These are phyloP conservation scores for Acomys russatus DNA, from an alignment of 2,797 vertebrate species.

Conservation along the genomic window DNA sequence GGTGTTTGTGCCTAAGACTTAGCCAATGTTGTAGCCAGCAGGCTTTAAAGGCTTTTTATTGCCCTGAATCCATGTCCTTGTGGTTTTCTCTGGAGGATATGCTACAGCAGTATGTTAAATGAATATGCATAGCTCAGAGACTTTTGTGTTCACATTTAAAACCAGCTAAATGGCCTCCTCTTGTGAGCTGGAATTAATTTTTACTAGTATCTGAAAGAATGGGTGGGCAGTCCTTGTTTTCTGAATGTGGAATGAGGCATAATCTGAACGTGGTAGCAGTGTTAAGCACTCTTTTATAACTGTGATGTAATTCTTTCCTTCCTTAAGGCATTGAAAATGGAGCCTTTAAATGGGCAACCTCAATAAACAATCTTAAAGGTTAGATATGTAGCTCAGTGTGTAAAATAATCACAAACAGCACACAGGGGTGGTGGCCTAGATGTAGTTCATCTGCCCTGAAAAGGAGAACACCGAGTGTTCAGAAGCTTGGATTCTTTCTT, in stretches of 20 bases:
- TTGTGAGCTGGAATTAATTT: neutral
- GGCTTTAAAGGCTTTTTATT: neutral
- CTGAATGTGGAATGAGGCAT: neutral
- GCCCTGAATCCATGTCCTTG: neutral
- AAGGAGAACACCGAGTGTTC: no score
- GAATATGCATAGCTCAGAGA: neutral
- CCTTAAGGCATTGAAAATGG: neutral
- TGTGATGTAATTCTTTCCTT: neutral
- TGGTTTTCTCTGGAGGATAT: no score
- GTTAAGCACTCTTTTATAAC: neutral
- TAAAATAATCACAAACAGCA: neutral
- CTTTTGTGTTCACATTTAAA: neutral
- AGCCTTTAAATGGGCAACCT: neutral
- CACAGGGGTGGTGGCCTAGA: neutral
- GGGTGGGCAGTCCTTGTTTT: neutral
- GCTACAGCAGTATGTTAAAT: neutral
- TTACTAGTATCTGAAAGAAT: neutral
- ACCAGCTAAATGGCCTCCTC: neutral
- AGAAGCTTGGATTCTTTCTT: neutral
- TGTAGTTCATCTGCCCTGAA: neutral
- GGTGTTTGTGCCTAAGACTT: no score
- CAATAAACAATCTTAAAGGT: neutral
- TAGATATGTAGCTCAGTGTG: neutral
- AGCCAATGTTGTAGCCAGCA: neutral
- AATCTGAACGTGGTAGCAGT: neutral